These are phyloP conservation scores for Micronycteris hirsuta DNA, from an alignment of 2,113 vertebrate genomes.

Conservation along the genomic window DNA sequence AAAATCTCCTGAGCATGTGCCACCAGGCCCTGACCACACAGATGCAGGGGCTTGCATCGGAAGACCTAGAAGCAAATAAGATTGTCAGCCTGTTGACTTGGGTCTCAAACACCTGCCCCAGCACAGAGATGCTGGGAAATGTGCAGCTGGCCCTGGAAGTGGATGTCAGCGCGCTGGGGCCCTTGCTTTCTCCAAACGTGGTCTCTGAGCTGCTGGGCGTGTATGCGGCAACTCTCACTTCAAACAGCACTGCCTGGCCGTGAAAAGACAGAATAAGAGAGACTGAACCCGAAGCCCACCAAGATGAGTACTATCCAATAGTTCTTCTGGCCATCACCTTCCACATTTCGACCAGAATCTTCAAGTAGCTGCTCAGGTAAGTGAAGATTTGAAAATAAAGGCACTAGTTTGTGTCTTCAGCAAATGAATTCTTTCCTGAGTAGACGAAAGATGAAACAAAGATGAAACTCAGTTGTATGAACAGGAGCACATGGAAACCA, in stretches of 20 bases:
- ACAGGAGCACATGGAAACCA: constrained; percentile 93
- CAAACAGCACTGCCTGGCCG: constrained; percentile 96
- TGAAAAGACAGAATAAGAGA: constrained; percentile 97
- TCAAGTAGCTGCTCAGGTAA: constrained; percentile 97
- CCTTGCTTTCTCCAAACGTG: constrained; percentile 87
- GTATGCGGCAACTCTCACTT: constrained; percentile 94
- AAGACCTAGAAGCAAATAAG: constrained; percentile 95
- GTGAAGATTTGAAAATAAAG: constrained; percentile 92
- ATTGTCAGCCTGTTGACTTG: constrained; percentile 94
- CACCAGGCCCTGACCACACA: constrained; percentile 89
- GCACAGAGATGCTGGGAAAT: constrained; percentile 96
- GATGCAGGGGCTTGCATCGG: constrained; percentile 90
- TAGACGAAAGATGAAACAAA: constrained; percentile 83
- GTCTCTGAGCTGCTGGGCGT: constrained; percentile 91
- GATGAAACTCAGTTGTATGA: constrained; percentile 91
- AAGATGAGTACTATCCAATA: constrained; percentile 97
- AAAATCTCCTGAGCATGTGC: constrained; percentile 88
- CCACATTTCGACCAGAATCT: constrained; percentile 99
- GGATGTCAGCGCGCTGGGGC: constrained; percentile 85
- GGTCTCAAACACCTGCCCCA: constrained; percentile 96
- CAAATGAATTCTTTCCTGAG: constrained; percentile 96
- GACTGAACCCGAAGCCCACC: constrained; percentile 94
- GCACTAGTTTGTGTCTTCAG: constrained; percentile 94
- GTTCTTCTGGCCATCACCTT: constrained; percentile 92
- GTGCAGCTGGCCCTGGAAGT: constrained; percentile 89